Percentiles rank a stretch among this genome's conserved stretches.
Evolutionary conservation across 2,113 vertebrate species (phyloP).

Genomic region (Ptilorrhoa leucosticta): DNA sequence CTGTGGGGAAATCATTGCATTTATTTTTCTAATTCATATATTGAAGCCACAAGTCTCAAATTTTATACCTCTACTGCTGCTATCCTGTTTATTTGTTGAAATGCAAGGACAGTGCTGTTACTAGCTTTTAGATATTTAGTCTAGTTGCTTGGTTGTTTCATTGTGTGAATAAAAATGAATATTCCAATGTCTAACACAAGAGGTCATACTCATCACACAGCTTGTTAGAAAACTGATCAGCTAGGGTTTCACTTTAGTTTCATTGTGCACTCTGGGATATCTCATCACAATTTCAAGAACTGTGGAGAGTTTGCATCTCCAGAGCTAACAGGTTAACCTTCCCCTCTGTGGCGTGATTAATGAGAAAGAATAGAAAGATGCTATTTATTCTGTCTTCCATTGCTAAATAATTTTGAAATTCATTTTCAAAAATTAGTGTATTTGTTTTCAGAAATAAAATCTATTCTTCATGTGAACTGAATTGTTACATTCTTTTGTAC

Average conservation of each 20-base stretch:
- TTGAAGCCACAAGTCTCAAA: background rate
- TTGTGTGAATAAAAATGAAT: background rate
- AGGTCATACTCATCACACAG: slow-evolving; percentile 67
- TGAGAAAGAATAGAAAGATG: background rate
- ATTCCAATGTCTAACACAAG: slow-evolving; percentile 69
- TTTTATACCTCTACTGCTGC: background rate
- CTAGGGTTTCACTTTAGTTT: background rate
- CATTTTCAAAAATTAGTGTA: background rate
- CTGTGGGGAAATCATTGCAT: background rate
- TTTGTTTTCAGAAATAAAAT: background rate
- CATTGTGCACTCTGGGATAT: background rate
- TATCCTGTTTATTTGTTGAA: background rate
- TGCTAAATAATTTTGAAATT: background rate
- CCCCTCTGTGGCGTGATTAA: background rate
- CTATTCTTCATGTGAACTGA: background rate
- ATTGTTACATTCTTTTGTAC: background rate
- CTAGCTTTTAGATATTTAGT: background rate
- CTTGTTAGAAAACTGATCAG: background rate
- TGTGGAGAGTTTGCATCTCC: background rate
- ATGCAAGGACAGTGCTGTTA: background rate
- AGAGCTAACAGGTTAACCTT: background rate
- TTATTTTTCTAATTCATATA: background rate
- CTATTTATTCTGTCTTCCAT: background rate
- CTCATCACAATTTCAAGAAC: background rate
- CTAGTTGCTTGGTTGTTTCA: background rate